phyloP scores from a whole-genome alignment of 2,113 vertebrate genomes.

The Python bivittatus region DNA sequence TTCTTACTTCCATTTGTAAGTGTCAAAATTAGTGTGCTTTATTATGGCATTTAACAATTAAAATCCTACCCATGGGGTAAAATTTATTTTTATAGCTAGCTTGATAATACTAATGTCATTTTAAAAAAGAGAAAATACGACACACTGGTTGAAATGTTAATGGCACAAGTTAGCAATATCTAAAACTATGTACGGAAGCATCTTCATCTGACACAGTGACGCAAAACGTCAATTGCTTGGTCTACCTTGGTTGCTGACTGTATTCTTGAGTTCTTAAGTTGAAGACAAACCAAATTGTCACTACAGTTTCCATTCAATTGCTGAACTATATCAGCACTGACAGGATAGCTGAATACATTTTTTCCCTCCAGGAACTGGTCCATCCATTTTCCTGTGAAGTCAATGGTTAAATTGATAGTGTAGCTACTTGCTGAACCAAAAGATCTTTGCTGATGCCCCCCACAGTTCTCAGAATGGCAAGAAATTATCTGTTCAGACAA shows the following conservation, averaged over 20 bases:
- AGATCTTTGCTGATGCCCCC: constrained; percentile 66
- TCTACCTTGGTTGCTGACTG: constrained; percentile 38
- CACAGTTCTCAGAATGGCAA: constrained; percentile 56
- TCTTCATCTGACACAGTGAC: constrained; percentile 76
- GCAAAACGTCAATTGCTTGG: constrained; percentile 69
- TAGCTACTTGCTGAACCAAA: constrained; percentile 46
- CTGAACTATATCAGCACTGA: constrained; percentile 53
- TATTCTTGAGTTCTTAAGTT: constrained; percentile 48
- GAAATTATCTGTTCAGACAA: constrained; percentile 52
- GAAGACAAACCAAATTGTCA: constrained; percentile 55
- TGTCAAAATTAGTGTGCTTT: constrained; percentile 79
- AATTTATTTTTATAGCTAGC: constrained; percentile 77
- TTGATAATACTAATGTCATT: constrained; percentile 73
- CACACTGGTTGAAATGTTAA: constrained; percentile 81
- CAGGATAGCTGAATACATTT: constrained; percentile 12
- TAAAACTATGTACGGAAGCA: constrained; percentile 80
- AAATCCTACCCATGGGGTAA: constrained; percentile 87
- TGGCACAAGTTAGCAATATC: constrained; percentile 84
- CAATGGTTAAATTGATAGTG: constrained; percentile 12
- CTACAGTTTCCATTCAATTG: constrained; percentile 51
- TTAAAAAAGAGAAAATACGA: constrained; percentile 72
- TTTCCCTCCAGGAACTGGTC: constrained; percentile 44
- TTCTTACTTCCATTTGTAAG: constrained; percentile 68
- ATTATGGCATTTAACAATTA: constrained; percentile 77
- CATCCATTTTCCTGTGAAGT: neutral